phyloP scores from a whole-genome alignment of 2,797 vertebrate genomes.

The Tinamus major region DNA sequence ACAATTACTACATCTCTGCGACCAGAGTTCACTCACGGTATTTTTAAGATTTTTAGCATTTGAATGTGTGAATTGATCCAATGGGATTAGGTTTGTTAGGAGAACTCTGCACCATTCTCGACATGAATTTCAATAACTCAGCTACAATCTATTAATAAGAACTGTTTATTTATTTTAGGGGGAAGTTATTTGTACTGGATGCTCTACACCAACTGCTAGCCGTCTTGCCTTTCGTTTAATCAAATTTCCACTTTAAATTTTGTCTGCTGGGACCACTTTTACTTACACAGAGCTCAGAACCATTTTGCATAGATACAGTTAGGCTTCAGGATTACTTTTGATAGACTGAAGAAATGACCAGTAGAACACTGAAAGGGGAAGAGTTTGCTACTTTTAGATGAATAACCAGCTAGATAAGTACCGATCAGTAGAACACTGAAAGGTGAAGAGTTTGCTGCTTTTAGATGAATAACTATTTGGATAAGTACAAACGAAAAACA shows the following conservation, averaged over 20 bases:
- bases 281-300: neutral
- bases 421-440: neutral
- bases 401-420: neutral
- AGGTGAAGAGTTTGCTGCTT: neutral
- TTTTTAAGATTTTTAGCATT: neutral
- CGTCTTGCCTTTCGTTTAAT: neutral
- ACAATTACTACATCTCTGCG: neutral
- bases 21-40: neutral
- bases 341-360: neutral
- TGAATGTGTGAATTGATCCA: neutral
- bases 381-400: neutral
- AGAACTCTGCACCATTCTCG: neutral
- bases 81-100: neutral
- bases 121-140: neutral
- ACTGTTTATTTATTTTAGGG: neutral
- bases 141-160: neutral
- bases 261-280: neutral
- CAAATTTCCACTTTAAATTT: neutral
- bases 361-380: neutral
- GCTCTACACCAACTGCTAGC: neutral
- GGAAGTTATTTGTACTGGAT: neutral
- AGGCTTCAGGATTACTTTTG: neutral
- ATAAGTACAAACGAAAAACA: neutral
- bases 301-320: neutral
- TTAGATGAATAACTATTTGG: neutral